phyloP scores from a whole-genome alignment of 2,888 invertebrate species.

The Imbricaverruca yamaguchii region DNA sequence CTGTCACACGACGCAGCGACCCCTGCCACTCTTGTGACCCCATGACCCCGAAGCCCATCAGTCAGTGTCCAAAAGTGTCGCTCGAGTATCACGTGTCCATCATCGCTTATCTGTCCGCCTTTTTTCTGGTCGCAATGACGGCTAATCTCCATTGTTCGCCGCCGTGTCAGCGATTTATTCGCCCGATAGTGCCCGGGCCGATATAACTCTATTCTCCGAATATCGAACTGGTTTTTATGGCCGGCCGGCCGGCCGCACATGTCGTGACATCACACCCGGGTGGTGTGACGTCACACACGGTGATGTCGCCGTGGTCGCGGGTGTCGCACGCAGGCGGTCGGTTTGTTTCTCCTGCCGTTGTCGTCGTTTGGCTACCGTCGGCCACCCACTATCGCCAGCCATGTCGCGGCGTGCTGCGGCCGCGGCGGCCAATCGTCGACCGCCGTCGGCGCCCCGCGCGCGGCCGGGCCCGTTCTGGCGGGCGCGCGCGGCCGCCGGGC shows the following conservation, averaged over 20 bases:
- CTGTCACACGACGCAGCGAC: background rate
- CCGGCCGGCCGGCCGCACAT: background rate
- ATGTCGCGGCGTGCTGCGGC: background rate
- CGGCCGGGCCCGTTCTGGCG: too few relatives aligned
- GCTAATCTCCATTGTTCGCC: slow-evolving; percentile 3
- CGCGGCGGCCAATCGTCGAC: background rate
- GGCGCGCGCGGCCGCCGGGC: background rate
- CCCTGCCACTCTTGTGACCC: background rate
- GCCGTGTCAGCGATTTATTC: background rate
- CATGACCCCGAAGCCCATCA: background rate
- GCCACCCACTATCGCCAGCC: background rate
- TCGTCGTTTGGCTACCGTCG: background rate
- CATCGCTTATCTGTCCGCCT: background rate
- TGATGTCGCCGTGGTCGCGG: too few relatives aligned
- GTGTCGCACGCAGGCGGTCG: background rate
- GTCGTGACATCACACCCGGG: background rate
- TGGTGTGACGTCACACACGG: background rate
- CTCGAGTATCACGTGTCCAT: background rate
- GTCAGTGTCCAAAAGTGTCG: background rate
- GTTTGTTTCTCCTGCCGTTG: slow-evolving; percentile 15
- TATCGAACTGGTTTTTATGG: background rate
- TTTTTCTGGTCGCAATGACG: background rate
- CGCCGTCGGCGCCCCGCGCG: background rate
- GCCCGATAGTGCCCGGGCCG: background rate
- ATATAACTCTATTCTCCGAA: slow-evolving; percentile 9